Percentiles rank a stretch among this genome's conserved stretches.
Conservation (phyloP, 2,888 invertebrate genomes). For the Phrixothrix hirtus region DNA sequence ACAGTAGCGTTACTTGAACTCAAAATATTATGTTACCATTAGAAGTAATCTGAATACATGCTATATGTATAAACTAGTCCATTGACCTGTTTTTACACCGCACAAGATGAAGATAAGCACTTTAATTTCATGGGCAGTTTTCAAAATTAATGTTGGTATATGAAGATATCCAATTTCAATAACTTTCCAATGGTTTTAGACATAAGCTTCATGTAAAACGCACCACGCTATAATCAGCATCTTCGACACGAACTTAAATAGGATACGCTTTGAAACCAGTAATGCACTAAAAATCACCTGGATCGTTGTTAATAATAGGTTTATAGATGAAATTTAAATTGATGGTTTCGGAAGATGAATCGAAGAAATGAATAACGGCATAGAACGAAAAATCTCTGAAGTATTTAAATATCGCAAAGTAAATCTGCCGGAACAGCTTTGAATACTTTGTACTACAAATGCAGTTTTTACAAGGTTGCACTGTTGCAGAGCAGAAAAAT, state of each 20-base stretch:
- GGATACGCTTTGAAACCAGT: conserved; percentile 26
- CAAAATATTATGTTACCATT: conserved; percentile 19
- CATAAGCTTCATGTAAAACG: conserved; percentile 8
- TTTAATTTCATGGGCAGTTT: conserved; percentile 12
- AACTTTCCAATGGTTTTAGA: conserved; percentile 6
- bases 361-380: conserved; percentile 18
- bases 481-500: too few relatives aligned
- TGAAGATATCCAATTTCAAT: conserved; percentile 11
- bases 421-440: background rate
- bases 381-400: conserved; percentile 1
- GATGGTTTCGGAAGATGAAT: conserved; percentile 6
- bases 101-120: conserved; percentile 9
- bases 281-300: conserved; percentile 28
- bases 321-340: conserved; percentile 25
- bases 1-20: conserved; percentile 14
- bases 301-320: conserved; percentile 25
- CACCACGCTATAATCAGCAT: too few relatives aligned
- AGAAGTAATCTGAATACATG: conserved; percentile 16
- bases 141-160: conserved; percentile 8
- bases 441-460: too few relatives aligned
- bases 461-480: too few relatives aligned
- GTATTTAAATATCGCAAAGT: too few relatives aligned
- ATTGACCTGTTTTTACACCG: conserved; percentile 17
- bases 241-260: conserved; percentile 16
- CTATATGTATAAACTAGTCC: conserved; percentile 13